Percentiles rank a stretch among this genome's conserved stretches.
Evolutionary conservation across 2,888 invertebrate genomes (phyloP).

Genomic region (Agapostemon virescens): DNA sequence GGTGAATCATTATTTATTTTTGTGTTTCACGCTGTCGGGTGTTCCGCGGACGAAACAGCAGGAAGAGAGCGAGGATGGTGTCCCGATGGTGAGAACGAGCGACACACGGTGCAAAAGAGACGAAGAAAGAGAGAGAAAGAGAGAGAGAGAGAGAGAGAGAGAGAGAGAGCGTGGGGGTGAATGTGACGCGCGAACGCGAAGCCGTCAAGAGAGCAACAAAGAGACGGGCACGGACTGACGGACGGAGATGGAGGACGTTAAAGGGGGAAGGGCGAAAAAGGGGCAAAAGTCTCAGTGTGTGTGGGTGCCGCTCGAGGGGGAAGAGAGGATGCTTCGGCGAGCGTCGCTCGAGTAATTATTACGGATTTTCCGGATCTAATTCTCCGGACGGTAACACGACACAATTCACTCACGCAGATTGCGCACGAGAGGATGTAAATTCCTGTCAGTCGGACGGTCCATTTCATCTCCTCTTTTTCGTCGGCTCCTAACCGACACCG

Average conservation of each 20-base stretch:
- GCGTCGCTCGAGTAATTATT: slow-evolving; percentile 79
- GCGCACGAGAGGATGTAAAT: slow-evolving; percentile 79
- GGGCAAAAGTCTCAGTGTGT: slow-evolving; percentile 20
- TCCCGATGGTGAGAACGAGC: slow-evolving; percentile 35
- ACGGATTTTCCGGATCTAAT: slow-evolving; percentile 80
- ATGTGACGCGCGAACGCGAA: slow-evolving; percentile 4
- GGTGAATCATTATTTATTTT: slow-evolving; percentile 75
- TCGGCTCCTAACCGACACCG: slow-evolving; percentile 71
- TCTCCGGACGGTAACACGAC: slow-evolving; percentile 80
- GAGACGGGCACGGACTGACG: slow-evolving; percentile 18
- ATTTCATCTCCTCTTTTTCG: slow-evolving; percentile 76
- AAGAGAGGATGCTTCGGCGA: slow-evolving; percentile 72
- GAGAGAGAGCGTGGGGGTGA: neutral
- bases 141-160: slow-evolving; percentile 10
- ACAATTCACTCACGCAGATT: slow-evolving; percentile 80
- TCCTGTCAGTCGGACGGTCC: slow-evolving; percentile 79
- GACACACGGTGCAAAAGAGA: slow-evolving; percentile 19
- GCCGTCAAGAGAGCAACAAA: slow-evolving; percentile 23
- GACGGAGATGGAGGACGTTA: slow-evolving; percentile 20
- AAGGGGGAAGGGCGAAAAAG: slow-evolving; percentile 43
- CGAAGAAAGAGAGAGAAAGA: slow-evolving; percentile 28
- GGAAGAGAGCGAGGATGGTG: neutral
- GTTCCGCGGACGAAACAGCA: slow-evolving; percentile 35
- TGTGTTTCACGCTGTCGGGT: slow-evolving; percentile 71
- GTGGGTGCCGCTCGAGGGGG: slow-evolving; percentile 49